These are phyloP conservation scores for Amazona ochrocephala DNA, from an alignment of 2,797 vertebrate genomes.

Conservation along the genomic window DNA sequence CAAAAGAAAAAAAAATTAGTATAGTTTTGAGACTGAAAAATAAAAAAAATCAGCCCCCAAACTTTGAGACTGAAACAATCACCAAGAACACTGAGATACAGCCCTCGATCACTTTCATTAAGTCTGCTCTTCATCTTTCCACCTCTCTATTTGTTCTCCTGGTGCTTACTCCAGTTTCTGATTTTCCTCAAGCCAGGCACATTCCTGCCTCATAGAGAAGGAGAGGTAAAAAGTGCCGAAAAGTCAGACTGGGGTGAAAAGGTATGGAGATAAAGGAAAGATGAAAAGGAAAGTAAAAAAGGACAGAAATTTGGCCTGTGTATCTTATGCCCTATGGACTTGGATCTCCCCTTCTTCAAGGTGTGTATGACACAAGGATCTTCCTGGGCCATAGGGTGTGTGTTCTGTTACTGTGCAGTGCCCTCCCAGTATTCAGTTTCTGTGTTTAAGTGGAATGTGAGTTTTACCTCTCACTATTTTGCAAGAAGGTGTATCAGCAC, in stretches of 20 bases:
- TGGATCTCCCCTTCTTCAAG: not conserved
- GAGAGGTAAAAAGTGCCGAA: not conserved
- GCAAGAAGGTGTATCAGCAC: not conserved
- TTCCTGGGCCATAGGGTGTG: not conserved
- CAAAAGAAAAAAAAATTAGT: not conserved
- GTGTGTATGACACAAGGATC: rapidly evolving
- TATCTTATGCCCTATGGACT: not conserved
- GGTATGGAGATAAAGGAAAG: not conserved
- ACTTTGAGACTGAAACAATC: not conserved
- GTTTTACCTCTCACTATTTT: not conserved
- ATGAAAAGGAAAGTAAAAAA: not conserved
- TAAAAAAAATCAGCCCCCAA: not conserved
- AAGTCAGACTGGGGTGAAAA: not conserved
- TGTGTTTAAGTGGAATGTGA: not conserved
- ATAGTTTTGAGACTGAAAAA: not conserved
- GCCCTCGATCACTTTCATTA: not conserved
- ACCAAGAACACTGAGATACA: not conserved
- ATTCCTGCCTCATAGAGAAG: not conserved
- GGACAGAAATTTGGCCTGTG: not conserved
- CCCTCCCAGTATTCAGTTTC: not conserved
- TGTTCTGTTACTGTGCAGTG: not conserved
- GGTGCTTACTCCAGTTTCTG: not conserved
- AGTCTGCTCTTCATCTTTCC: not conserved
- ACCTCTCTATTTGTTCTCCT: not conserved
- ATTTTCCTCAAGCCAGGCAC: not conserved